A percentile compares a stretch with the other conserved stretches of the same genome.
Evolutionary conservation across 2,888 invertebrate species (phyloP).

Genomic region (Megamerina dolium): DNA sequence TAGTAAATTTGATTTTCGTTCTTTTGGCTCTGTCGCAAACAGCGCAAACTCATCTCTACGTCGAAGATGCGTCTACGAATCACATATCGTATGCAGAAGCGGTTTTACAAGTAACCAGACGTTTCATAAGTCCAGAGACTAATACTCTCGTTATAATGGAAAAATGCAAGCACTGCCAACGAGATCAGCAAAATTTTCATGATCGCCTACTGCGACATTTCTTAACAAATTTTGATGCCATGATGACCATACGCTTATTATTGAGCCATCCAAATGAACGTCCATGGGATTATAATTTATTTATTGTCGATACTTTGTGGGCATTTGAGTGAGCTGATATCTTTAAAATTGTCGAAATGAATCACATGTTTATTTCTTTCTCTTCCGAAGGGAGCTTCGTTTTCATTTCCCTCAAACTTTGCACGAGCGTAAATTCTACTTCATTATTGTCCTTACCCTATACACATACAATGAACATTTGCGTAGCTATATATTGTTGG

Average conservation of each 20-base stretch:
- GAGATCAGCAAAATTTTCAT: slow-evolving; percentile 19
- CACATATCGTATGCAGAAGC: slow-evolving; percentile 13
- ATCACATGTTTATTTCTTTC: background rate
- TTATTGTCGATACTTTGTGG: slow-evolving; percentile 28
- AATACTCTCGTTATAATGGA: slow-evolving; percentile 28
- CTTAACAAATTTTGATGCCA: slow-evolving; percentile 18
- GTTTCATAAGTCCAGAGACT: slow-evolving; percentile 24
- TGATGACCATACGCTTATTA: slow-evolving; percentile 27
- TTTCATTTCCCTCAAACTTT: slow-evolving; percentile 18
- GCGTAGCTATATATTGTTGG: background rate
- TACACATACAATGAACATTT: slow-evolving; percentile 4
- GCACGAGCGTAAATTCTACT: slow-evolving; percentile 32
- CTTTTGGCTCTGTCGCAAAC: no score
- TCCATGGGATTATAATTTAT: slow-evolving; percentile 28
- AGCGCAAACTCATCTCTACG: no score
- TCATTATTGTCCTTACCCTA: slow-evolving; percentile 28
- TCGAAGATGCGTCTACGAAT: background rate
- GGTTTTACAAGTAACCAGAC: slow-evolving; percentile 23
- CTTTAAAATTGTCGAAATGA: background rate
- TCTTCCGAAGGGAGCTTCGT: slow-evolving; percentile 22
- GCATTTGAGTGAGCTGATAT: slow-evolving; percentile 32
- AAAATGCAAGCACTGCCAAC: slow-evolving; percentile 15
- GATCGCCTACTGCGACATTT: slow-evolving; percentile 24
- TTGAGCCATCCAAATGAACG: slow-evolving; percentile 22
- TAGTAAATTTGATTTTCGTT: no score